A percentile compares a stretch with the other conserved stretches of the same genome.
These are phyloP conservation scores for Siderastrea siderea DNA, from an alignment of 92 coral and sea anemone species.

Conservation along the genomic window DNA sequence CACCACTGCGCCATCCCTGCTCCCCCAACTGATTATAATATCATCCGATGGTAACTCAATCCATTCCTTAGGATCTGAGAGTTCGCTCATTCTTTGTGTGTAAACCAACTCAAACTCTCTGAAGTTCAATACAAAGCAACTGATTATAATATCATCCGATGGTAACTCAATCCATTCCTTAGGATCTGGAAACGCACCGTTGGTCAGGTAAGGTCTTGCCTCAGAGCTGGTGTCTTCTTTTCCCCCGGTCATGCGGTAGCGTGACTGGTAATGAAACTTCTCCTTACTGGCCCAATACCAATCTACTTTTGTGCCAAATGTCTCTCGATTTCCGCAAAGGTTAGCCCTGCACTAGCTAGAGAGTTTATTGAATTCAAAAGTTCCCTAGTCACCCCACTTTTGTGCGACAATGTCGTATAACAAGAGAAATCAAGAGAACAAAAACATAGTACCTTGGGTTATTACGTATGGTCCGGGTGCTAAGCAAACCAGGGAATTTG, in stretches of 20 bases:
- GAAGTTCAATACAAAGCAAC: constrained; percentile 30
- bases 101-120: constrained; percentile 16
- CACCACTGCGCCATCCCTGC: too few species aligned
- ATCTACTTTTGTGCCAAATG: neutral
- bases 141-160: constrained; percentile 33
- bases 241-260: too few species aligned
- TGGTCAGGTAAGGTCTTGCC: neutral
- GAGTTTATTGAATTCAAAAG: neutral
- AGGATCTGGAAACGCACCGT: neutral
- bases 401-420: neutral
- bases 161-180: constrained; percentile 2
- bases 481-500: too few species aligned
- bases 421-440: too few species aligned
- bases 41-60: constrained; percentile 32
- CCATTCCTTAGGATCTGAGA: neutral
- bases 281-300: neutral
- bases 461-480: too few species aligned
- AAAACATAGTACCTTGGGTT: too few species aligned
- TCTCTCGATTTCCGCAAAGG: neutral
- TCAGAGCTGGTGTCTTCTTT: too few species aligned
- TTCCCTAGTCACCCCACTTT: neutral
- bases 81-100: constrained; percentile 33
- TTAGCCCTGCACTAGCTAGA: neutral
- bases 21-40: too few species aligned
- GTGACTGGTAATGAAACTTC: too few species aligned